These are phyloP conservation scores for Dendroctonus valens DNA, from an alignment of 1,140 invertebrate species.

Conservation along the genomic window DNA sequence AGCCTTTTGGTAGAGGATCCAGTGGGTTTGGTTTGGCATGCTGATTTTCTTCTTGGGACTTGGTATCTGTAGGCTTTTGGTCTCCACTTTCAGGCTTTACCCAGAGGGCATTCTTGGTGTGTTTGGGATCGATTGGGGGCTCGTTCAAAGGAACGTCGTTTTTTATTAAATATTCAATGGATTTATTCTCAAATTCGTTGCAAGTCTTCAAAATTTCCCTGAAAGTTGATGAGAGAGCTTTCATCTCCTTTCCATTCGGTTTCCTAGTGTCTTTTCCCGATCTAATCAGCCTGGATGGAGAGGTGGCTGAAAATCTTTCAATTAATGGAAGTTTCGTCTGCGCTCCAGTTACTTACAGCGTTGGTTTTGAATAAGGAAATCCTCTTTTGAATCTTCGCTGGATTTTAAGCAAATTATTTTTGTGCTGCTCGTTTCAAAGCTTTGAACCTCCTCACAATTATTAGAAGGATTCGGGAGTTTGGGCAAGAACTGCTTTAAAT, in stretches of 20 bases:
- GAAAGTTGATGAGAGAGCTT: constrained; percentile 9
- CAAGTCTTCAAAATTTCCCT: constrained; percentile 22
- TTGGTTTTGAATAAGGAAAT: not conserved
- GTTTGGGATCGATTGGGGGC: not conserved
- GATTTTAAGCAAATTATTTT: no score
- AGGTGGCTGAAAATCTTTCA: constrained; percentile 8
- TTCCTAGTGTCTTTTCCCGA: constrained; percentile 12
- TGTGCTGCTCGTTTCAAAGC: no score
- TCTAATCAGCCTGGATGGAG: constrained; percentile 9
- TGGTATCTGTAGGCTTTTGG: no score
- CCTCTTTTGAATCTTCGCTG: no score
- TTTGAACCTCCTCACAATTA: no score
- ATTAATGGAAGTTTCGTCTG: not conserved
- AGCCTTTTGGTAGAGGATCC: not conserved
- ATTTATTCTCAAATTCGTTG: constrained; percentile 19
- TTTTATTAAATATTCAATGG: constrained; percentile 10
- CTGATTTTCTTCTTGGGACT: no score
- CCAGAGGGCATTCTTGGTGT: no score
- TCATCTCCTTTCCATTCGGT: not conserved
- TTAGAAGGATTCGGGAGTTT: not conserved
- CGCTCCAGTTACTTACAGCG: not conserved
- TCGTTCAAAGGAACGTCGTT: constrained; percentile 12
- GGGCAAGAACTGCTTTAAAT: constrained; percentile 7
- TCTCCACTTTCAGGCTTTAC: no score
- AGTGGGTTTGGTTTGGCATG: not conserved